Base-by-base conservation (phyloP, 2,888 invertebrate species). In the Diadegma fenestrale region DNA sequence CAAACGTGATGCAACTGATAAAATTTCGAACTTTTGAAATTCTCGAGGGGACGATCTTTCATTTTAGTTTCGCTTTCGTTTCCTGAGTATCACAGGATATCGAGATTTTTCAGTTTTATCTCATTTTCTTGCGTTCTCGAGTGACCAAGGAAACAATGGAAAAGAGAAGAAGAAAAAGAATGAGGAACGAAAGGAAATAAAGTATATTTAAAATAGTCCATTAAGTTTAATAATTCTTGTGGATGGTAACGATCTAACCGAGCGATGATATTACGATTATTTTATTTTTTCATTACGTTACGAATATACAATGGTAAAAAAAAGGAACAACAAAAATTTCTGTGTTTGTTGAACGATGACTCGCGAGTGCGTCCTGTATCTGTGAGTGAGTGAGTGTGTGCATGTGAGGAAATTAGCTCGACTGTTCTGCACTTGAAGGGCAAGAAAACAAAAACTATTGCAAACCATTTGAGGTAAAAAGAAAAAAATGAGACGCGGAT, bases 231-330 rank as follows among this genome's bases (percentile, higher is more conserved):
- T 66, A 75, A 82, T 82, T 73, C 54, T 82, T 71, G 71, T 64
- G 75, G 45, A 79, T 71, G 78, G 58, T 61, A 79, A 82, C 73
- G 75, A 73, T 84, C 82, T 78, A 76, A 76, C 76, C 80, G 78
- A 76, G 76, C 87, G 88, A 87, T 87, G 61, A 87, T 85, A 58
- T 58, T 58, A 58, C 58, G 26, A 26, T 58, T 58, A 58, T 51
- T 51, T 51, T 51, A 87, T 84, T 86, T 88, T 88, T 87, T 86
- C 81, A 81, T 80, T 79, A 69, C 78, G 68, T 81, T 85, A 77
- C 54, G 66, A 84, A 64, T 82, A 73, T 26, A 58, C 68, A 61
- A 82, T 78, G 58, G 12, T 66, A 51, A 63, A 68, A 63, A 68
- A 26, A 58, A 0, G 26, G 14, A 58, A 26, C 12, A 58, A 58